Evolutionary conservation across 2,113 vertebrate species (phyloP), one percentile per base, ranked within the genome.

Genomic region (Mastomys natalensis): DNA sequence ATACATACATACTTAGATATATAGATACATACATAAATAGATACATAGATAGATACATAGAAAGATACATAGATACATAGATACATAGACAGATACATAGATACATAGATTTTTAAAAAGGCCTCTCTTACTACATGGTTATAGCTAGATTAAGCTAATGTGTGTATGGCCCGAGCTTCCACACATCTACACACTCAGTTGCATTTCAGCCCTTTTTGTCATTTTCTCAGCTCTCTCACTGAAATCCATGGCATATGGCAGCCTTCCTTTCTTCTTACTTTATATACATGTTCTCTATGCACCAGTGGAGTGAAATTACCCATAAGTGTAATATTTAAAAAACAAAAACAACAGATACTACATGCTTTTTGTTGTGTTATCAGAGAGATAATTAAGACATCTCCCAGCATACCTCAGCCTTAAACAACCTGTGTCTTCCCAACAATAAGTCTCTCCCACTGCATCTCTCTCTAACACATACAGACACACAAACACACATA

Each of bases 81-180:
- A 37, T 68, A 64, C 8, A 64, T 11, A 64, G 66, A 68, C 4
- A 70, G 1, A 37, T 37, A 70, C 26, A 68, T 34, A 68, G 31
- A 37, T n/a, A n/a, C 5, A 72, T 19, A 72, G 37, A 73, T 8
- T 51, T 51, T 51, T 11, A 73, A 2, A 40, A 68, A 16, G 31
- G 16, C 31, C n/a, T 53, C 12, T 53, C 45, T n/a, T 26, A 5
- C 48, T 34, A 53, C 64, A 24, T 1, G 6, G 62, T n/a, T 16
- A 51, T 66, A n/a, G 19, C 3, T 34, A 51, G 19, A 88, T 68
- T 26, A 55, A 51, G 24, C 21, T 26, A 53, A 72, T 19, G 1
- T 16, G 31, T 34, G 1, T 3, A 0, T 19, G n/a, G 19, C 21
- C 17, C 6, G 3, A 9, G 12, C 64, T n/a, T 82, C 5, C 19